phyloP scores from a whole-genome alignment of 2,797 vertebrate species.

The Corythornis leucogaster region DNA sequence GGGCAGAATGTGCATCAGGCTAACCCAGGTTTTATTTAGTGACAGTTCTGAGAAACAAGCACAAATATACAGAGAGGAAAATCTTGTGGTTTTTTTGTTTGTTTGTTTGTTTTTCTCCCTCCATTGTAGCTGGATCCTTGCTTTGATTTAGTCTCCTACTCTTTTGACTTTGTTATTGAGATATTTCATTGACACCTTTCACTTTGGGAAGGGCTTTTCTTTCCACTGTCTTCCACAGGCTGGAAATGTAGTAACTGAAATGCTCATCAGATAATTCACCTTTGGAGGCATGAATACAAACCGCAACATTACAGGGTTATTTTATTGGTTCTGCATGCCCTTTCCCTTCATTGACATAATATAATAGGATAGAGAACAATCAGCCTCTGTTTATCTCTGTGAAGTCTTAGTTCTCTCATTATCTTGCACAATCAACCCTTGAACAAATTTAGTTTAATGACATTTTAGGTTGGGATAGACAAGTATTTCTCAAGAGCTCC shows the following conservation, averaged over 20 bases:
- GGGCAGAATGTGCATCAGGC: background rate
- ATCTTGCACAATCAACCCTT: background rate
- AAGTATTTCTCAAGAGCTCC: slow-evolving; percentile 8
- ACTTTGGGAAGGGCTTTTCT: background rate
- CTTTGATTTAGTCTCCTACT: background rate
- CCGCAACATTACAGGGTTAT: background rate
- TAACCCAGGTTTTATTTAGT: background rate
- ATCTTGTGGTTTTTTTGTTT: background rate
- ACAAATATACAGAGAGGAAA: background rate
- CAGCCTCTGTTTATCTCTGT: background rate
- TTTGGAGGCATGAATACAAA: background rate
- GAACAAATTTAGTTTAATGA: background rate
- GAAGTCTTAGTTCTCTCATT: background rate
- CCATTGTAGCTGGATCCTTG: background rate
- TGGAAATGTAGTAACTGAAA: background rate
- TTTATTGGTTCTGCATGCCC: background rate
- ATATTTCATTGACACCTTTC: background rate
- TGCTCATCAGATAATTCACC: background rate
- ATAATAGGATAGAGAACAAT: background rate
- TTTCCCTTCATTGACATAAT: background rate
- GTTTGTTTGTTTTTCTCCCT: background rate
- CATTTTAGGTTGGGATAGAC: background rate
- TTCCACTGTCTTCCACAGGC: background rate
- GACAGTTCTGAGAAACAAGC: rapidly evolving
- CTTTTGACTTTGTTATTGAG: background rate